Evolutionary conservation across 2,113 vertebrate species (phyloP), one percentile per base, ranked within the genome.

Genomic region (Psephotus haematonotus): DNA sequence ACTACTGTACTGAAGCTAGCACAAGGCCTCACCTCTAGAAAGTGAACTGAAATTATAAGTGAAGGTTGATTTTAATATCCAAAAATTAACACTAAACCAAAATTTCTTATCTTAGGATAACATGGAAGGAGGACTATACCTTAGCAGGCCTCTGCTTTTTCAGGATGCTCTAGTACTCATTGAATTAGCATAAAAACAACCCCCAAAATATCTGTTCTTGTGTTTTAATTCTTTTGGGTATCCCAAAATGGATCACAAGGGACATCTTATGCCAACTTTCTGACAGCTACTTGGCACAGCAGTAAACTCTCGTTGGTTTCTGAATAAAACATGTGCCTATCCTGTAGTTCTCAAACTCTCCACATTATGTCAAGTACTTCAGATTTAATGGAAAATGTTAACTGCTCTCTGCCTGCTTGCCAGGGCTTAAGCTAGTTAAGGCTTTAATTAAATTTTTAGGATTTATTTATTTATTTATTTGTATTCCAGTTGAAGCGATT

Each of bases 271-370:
- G 74, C 82, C 95, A 96, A 33, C 28, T 93, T 94, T 96, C 24
- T 94, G 92, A 86, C 81, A 95, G 41, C 39, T 49, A 89, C n/a
- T 97, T 94, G 76, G 71, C 91, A 95, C 69, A 90, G 67, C 50
- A 77, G 60, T 72, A 71, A 89, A 81, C 72, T 87, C 60, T 84
- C 49, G 71, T 41, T 88, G 55, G 62, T 81, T 78, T 93, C 47
- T 95, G 93, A 97, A 96, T 95, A 95, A 98, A 95, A 95, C 72
- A 93, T 71, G 29, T 24, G 17, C 74, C 44, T 59, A 63, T 70
- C 52, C 27, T 69, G 62, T 72, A 83, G 60, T 49, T 90, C 93
- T 75, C 72, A 92, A 95, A 81, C 37, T 49, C 71, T 91, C 33
- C 18, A 39, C 49, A 75, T 94, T 95, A 93, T 89, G 67, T 77